Evolutionary conservation across 2,113 vertebrate species (phyloP).

Genomic region (Myiagra hebetior): DNA sequence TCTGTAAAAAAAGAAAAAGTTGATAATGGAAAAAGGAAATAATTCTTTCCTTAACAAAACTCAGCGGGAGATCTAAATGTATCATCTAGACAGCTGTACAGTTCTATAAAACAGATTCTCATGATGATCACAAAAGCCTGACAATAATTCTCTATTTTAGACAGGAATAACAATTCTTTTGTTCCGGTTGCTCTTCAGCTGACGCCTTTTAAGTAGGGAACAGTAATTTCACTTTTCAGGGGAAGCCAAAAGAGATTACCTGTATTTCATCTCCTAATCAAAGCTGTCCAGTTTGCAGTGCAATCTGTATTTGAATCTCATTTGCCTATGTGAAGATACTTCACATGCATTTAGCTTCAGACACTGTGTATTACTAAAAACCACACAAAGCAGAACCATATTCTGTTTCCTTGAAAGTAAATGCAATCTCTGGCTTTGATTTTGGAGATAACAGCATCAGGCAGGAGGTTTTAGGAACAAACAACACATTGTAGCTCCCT

Average conservation of each 20-base stretch:
- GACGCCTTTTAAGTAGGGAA: neutral
- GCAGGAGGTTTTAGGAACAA: neutral
- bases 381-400: neutral
- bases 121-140: neutral
- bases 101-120: neutral
- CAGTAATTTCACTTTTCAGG: neutral
- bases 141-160: neutral
- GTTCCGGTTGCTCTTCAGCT: neutral
- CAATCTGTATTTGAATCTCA: neutral
- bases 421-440: neutral
- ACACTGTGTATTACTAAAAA: neutral
- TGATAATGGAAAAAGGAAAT: neutral
- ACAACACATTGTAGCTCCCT: neutral
- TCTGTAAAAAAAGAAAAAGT: neutral
- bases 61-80: neutral
- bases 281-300: neutral
- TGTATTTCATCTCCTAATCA: constrained; percentile 15
- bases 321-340: neutral
- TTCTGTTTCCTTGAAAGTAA: neutral
- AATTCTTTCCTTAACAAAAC: neutral
- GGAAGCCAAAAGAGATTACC: neutral
- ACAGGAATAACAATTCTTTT: constrained; percentile 3
- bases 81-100: constrained; percentile 9
- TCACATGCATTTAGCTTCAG: neutral
- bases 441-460: neutral